These are phyloP conservation scores for Castor canadensis DNA, from an alignment of 2,113 vertebrate species.

Conservation along the genomic window DNA sequence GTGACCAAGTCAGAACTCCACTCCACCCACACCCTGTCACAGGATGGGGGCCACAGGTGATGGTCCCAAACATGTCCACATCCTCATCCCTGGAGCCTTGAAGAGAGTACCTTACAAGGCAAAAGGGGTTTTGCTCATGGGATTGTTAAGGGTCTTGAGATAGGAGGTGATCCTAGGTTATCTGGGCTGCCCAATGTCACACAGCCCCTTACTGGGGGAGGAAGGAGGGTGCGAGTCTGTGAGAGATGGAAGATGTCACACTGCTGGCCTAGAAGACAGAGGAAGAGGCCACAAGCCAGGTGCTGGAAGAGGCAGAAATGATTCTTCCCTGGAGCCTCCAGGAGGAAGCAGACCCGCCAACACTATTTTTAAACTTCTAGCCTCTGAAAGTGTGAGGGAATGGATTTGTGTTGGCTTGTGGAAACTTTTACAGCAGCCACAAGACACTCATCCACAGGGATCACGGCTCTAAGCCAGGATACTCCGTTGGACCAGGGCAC, in stretches of 20 bases:
- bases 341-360: fast-evolving
- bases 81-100: neutral
- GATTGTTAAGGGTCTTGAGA: no score
- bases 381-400: fast-evolving
- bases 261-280: no score
- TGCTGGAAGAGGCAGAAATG: neutral
- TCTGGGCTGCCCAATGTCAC: neutral
- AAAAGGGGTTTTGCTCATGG: neutral
- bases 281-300: neutral
- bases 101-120: no score
- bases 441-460: neutral
- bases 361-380: fast-evolving
- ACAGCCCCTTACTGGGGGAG: neutral
- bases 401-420: fast-evolving
- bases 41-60: neutral
- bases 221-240: neutral
- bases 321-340: no score
- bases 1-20: neutral
- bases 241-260: neutral
- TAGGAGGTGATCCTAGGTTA: no score
- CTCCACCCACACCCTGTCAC: neutral
- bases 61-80: neutral
- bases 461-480: neutral
- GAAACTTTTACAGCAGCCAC: fast-evolving
- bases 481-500: no score